Percentiles rank a stretch among this genome's conserved stretches.
Conservation (phyloP, 2,797 vertebrate species). For the Dallia pectoralis region DNA sequence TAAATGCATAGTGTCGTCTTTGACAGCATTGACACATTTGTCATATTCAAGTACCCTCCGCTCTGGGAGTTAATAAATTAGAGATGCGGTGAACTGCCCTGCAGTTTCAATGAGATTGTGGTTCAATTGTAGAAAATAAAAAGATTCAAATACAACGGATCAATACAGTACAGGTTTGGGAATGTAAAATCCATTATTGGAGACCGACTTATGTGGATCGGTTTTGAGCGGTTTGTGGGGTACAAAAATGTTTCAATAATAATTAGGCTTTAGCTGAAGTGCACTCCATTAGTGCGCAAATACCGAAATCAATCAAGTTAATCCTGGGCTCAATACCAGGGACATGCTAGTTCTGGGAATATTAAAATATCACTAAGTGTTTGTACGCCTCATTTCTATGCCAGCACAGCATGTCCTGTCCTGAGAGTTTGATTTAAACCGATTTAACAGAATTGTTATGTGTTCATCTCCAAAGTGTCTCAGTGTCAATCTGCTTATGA, state of each 20-base stretch:
- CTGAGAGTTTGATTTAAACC: conserved; percentile 9
- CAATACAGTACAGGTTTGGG: conserved; percentile 64
- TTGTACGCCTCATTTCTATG: conserved; percentile 18
- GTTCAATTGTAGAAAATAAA: conserved; percentile 55
- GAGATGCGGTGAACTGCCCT: conserved; percentile 82
- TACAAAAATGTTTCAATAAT: conserved; percentile 19
- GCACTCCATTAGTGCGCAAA: conserved; percentile 57
- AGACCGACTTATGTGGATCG: conserved; percentile 59
- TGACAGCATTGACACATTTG: conserved; percentile 76
- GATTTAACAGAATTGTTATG: conserved; percentile 1
- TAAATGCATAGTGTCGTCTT: conserved; percentile 70
- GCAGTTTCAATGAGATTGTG: conserved; percentile 79
- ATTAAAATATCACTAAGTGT: conserved; percentile 25
- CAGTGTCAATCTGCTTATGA: background rate
- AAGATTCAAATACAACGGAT: conserved; percentile 54
- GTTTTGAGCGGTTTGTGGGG: conserved; percentile 40
- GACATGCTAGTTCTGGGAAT: conserved; percentile 33
- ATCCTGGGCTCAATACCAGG: conserved; percentile 31
- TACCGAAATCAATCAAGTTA: conserved; percentile 36
- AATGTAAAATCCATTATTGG: conserved; percentile 46
- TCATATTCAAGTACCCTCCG: conserved; percentile 78
- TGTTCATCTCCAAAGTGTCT: conserved; percentile 5
- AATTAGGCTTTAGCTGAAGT: conserved; percentile 49
- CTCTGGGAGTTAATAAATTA: conserved; percentile 80
- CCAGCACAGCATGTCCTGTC: conserved; percentile 5